phyloP scores from a whole-genome alignment of 2,113 vertebrate genomes.

The Plectropomus leopardus region DNA sequence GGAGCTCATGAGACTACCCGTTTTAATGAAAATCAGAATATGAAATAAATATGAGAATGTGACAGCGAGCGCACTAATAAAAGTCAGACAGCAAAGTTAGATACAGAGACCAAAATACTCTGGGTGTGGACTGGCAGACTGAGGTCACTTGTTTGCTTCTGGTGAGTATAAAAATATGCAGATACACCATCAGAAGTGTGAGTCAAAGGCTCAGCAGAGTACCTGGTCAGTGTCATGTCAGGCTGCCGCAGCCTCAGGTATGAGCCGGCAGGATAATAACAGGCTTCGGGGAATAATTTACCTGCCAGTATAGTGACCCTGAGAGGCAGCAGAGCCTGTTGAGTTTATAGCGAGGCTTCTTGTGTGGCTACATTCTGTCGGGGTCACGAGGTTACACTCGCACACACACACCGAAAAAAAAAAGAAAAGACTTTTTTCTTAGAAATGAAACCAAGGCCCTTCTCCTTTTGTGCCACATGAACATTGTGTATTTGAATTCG shows the following conservation, averaged over 20 bases:
- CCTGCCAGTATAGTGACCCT: slow-evolving; percentile 7
- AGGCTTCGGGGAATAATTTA: slow-evolving; percentile 17
- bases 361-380: slow-evolving; percentile 13
- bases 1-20: too few relatives aligned
- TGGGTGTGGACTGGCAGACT: slow-evolving; percentile 21
- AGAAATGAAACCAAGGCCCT: slow-evolving; percentile 9
- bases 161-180: slow-evolving; percentile 12
- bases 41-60: background rate
- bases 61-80: background rate
- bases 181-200: slow-evolving; percentile 15
- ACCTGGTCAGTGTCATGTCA: slow-evolving; percentile 48
- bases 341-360: background rate
- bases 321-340: background rate
- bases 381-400: slow-evolving; percentile 16
- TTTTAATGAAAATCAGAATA: too few relatives aligned
- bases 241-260: slow-evolving; percentile 26
- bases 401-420: background rate
- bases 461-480: background rate
- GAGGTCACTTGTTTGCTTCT: slow-evolving; percentile 60
- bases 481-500: slow-evolving; percentile 22
- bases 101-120: slow-evolving; percentile 8
- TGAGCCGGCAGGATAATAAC: slow-evolving; percentile 49
- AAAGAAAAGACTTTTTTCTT: background rate
- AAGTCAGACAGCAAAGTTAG: background rate
- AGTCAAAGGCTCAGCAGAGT: slow-evolving; percentile 32